Conservation (phyloP, 1,140 invertebrate species). For the Macrostomum lignano region DNA sequence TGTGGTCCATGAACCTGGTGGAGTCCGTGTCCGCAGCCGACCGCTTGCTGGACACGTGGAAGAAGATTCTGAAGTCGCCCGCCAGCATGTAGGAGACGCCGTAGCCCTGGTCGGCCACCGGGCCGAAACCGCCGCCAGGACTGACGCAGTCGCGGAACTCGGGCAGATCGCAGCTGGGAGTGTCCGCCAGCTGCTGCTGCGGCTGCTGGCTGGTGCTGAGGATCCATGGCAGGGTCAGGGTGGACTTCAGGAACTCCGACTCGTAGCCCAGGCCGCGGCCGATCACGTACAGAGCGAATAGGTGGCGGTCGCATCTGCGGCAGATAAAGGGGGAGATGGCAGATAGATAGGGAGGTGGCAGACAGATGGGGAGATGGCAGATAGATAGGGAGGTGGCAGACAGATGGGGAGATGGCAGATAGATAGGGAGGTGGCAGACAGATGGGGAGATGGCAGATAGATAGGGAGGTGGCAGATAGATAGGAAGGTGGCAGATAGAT, state of each 20-base stretch:
- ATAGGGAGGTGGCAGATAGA: no score
- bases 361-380: no score
- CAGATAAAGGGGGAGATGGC: no score
- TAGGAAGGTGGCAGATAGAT: no score
- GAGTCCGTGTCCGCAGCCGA: conserved; percentile 24
- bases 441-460: no score
- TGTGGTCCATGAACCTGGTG: conserved; percentile 20
- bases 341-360: no score
- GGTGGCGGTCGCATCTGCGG: conserved; percentile 33
- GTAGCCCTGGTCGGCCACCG: conserved; percentile 31
- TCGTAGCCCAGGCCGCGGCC: conserved; percentile 30
- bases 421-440: no score
- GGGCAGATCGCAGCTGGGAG: conserved; percentile 40
- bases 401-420: no score
- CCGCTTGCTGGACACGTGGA: conserved; percentile 30
- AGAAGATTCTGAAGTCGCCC: conserved; percentile 29
- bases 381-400: no score
- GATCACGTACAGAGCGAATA: conserved; percentile 32
- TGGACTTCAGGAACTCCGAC: conserved; percentile 27
- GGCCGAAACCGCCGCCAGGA: conserved; percentile 32
- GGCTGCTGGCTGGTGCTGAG: conserved; percentile 37
- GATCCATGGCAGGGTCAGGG: conserved; percentile 15
- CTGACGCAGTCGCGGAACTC: conserved; percentile 34
- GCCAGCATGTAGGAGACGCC: conserved; percentile 32
- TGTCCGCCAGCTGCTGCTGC: conserved; percentile 51